phyloP scores from a whole-genome alignment of 1,140 invertebrate species.

The Himalopsyche phryganea region DNA sequence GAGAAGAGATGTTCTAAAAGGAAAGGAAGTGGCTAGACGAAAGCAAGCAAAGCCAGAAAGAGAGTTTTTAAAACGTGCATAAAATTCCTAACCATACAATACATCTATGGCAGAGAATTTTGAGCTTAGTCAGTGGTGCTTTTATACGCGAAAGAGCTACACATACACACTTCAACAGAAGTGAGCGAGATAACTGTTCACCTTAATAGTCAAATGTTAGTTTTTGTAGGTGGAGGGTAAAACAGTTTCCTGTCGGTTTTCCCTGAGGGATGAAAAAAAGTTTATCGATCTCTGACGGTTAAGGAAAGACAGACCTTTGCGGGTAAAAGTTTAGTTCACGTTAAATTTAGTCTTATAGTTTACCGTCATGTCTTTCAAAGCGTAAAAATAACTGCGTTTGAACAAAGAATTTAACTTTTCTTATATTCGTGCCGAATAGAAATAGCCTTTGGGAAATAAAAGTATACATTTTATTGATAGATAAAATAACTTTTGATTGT shows the following conservation, averaged over 20 bases:
- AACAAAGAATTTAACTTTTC: background rate
- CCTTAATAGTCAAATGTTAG: background rate
- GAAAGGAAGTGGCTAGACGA: background rate
- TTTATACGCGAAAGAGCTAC: background rate
- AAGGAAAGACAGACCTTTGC: background rate
- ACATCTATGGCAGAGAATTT: background rate
- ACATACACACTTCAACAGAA: background rate
- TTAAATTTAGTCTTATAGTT: background rate
- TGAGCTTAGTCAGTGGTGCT: background rate
- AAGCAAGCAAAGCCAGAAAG: background rate
- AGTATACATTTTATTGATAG: no score
- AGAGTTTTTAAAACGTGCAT: constrained; percentile 1
- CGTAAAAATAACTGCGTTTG: background rate
- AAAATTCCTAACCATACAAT: constrained; percentile 3
- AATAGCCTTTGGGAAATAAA: no score
- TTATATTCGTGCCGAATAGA: background rate
- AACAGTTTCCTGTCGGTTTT: constrained; percentile 1
- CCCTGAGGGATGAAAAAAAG: constrained; percentile 1
- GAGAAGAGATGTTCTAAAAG: background rate
- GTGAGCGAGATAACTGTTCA: background rate
- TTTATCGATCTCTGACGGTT: constrained; percentile 1
- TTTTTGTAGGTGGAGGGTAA: background rate
- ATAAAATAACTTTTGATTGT: no score
- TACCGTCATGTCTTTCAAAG: background rate
- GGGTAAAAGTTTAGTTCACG: background rate